Conservation (phyloP, 2,113 vertebrate species). For the Anarhynchus alexandrinus region DNA sequence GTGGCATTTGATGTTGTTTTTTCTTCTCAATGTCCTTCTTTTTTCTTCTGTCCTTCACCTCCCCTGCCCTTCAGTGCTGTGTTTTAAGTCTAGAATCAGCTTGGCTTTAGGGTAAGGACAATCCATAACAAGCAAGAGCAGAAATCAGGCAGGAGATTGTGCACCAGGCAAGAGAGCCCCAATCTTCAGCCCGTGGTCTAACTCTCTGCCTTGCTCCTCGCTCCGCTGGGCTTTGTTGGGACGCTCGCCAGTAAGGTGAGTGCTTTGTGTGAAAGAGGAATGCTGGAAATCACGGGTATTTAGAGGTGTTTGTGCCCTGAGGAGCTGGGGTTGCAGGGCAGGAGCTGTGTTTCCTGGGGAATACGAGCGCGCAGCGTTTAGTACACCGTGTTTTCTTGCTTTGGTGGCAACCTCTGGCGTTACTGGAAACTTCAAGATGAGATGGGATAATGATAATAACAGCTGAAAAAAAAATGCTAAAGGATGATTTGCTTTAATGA, state of each 20-base stretch:
- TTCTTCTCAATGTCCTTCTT: background rate
- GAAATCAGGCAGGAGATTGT: background rate
- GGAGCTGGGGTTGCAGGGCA: background rate
- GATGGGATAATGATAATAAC: background rate
- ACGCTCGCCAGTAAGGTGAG: fast-evolving
- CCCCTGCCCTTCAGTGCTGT: background rate
- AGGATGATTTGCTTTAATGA: background rate
- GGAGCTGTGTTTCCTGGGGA: background rate
- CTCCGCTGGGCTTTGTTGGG: background rate
- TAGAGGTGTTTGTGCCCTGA: background rate
- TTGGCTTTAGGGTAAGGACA: background rate
- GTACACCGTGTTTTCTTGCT: fast-evolving
- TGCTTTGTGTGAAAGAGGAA: background rate
- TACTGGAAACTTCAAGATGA: background rate
- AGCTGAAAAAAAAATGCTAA: background rate
- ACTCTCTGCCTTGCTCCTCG: background rate
- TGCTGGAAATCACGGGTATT: background rate
- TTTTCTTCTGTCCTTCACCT: background rate
- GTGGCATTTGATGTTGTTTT: background rate
- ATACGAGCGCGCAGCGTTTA: fast-evolving
- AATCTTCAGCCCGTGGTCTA: fast-evolving
- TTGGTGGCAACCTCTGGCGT: background rate
- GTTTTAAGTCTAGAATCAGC: background rate
- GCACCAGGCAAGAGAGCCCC: background rate
- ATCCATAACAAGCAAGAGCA: background rate